Evolutionary conservation across 2,888 invertebrate species (phyloP).

Genomic region (Eretmocerus hayati): DNA sequence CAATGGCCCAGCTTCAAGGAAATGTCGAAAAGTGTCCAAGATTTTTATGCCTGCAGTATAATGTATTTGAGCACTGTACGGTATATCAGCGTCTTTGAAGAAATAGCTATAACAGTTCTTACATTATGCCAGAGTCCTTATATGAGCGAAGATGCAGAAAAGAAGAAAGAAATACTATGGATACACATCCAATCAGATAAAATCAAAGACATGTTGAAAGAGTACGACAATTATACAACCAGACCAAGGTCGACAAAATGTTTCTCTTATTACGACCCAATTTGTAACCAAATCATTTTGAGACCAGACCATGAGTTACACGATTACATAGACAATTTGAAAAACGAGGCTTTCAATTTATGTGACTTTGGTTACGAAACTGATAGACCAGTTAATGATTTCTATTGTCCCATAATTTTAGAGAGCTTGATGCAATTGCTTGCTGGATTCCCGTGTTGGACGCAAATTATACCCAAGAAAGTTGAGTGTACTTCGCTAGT

Average conservation of each 20-base stretch:
- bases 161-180: constrained; percentile 9
- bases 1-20: constrained; percentile 15
- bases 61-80: constrained; percentile 18
- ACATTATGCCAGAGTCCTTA: constrained; percentile 16
- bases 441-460: constrained; percentile 18
- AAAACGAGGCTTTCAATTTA: constrained; percentile 10
- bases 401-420: constrained; percentile 15
- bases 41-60: constrained; percentile 18
- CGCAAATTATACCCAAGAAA: constrained; percentile 12
- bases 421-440: constrained; percentile 17
- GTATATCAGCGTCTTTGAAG: constrained; percentile 11
- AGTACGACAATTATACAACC: constrained; percentile 10
- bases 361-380: constrained; percentile 13
- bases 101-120: constrained; percentile 12
- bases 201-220: constrained; percentile 13
- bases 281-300: not conserved
- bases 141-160: constrained; percentile 10
- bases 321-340: constrained; percentile 14
- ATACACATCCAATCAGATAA: constrained; percentile 12
- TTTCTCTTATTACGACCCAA: constrained; percentile 11
- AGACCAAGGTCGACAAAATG: constrained; percentile 8
- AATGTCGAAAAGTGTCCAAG: constrained; percentile 15
- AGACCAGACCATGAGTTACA: constrained; percentile 7
- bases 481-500: constrained; percentile 6
- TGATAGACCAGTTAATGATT: constrained; percentile 12